Evolutionary conservation across 2,797 vertebrate genomes (phyloP).

Genomic region (Anniella stebbinsi): DNA sequence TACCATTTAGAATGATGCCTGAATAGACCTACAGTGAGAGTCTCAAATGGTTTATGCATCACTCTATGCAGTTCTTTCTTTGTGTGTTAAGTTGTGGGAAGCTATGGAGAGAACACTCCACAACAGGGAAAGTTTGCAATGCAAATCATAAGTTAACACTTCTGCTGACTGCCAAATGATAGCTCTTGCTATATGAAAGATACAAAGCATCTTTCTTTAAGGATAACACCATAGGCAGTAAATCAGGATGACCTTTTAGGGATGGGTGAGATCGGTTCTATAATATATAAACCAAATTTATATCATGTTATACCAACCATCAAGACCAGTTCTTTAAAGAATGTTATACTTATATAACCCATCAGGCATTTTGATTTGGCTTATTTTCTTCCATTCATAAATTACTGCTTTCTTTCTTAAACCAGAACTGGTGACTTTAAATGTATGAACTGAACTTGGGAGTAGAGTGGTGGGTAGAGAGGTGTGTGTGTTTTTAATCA

Average conservation of each 20-base stretch:
- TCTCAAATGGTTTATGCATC: neutral
- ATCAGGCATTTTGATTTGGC: neutral
- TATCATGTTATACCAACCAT: neutral
- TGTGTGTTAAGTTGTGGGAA: constrained; percentile 48
- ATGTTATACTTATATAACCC: neutral
- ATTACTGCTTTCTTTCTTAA: neutral
- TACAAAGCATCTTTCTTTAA: constrained; percentile 23
- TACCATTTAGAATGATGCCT: no score
- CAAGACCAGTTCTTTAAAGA: neutral
- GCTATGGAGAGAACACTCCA: neutral
- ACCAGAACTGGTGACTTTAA: neutral
- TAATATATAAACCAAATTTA: constrained; percentile 35
- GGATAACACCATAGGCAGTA: constrained; percentile 43
- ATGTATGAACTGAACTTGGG: neutral
- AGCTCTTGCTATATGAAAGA: constrained; percentile 17
- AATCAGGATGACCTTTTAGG: constrained; percentile 4
- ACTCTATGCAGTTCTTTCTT: neutral
- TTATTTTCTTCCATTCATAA: neutral
- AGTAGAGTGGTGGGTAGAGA: neutral
- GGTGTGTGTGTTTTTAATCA: neutral
- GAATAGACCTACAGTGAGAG: no score
- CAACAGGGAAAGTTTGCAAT: constrained; percentile 10
- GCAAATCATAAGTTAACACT: neutral
- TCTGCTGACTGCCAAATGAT: neutral
- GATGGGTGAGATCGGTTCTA: neutral